Evolutionary conservation across 2,797 vertebrate genomes (phyloP).

Genomic region (Sylvilagus floridanus): DNA sequence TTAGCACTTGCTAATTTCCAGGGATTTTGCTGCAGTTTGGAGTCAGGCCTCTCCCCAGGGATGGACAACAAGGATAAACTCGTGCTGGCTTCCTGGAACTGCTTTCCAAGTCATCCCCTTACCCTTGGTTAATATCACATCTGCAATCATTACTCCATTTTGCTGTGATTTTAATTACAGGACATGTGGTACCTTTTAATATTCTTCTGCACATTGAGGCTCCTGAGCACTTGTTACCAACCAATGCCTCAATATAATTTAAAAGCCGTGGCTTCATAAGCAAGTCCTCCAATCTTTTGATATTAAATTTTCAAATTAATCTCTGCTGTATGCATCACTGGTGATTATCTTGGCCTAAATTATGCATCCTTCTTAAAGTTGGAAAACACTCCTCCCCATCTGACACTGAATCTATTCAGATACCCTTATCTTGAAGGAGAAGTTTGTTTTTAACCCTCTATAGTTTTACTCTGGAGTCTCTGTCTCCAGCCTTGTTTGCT

Average conservation of each 20-base stretch:
- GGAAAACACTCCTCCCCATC: slow-evolving; percentile 65
- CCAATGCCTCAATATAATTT: slow-evolving; percentile 80
- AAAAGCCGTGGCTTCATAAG: slow-evolving; percentile 79
- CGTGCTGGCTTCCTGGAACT: not conserved
- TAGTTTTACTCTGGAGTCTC: not conserved
- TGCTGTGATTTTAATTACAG: slow-evolving; percentile 81
- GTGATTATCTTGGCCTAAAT: slow-evolving; percentile 83
- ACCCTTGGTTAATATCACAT: slow-evolving; percentile 68
- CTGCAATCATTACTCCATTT: slow-evolving; percentile 70
- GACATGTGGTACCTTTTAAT: slow-evolving; percentile 82
- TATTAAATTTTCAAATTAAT: slow-evolving; percentile 86
- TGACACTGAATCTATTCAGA: slow-evolving; percentile 64
- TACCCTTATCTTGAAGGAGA: slow-evolving; percentile 25
- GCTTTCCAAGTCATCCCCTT: not conserved
- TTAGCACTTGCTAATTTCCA: slow-evolving; percentile 66
- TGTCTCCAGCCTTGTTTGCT: not conserved
- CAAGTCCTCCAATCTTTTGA: slow-evolving; percentile 79
- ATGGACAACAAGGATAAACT: too few relatives aligned
- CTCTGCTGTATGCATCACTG: slow-evolving; percentile 80
- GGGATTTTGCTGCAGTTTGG: slow-evolving; percentile 64
- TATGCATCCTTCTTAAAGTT: slow-evolving; percentile 75
- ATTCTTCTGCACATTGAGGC: slow-evolving; percentile 76
- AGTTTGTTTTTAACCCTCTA: slow-evolving; percentile 59
- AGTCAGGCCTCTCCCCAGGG: slow-evolving; percentile 28
- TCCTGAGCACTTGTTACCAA: slow-evolving; percentile 77